phyloP scores from a whole-genome alignment of 2,888 invertebrate genomes.

The Ditula angustiorana region DNA sequence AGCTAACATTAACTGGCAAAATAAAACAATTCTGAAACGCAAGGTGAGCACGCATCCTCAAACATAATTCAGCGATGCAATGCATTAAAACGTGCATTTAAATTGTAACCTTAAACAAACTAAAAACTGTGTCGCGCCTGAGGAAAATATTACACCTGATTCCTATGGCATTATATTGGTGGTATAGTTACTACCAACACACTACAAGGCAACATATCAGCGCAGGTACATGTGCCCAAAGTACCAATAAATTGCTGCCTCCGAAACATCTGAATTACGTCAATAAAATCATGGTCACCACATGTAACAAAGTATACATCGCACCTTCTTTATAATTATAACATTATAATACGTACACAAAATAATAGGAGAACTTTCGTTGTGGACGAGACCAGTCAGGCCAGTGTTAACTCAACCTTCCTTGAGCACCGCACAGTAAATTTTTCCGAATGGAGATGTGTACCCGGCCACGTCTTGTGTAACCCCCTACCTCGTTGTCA shows the following conservation, averaged over 20 bases:
- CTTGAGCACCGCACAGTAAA: constrained; percentile 14
- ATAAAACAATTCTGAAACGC: background rate
- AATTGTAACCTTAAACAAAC: background rate
- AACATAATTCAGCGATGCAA: background rate
- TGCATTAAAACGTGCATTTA: background rate
- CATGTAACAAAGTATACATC: background rate
- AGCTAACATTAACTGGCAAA: no score
- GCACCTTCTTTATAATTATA: background rate
- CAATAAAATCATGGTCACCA: constrained; percentile 10
- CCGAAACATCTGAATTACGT: constrained; percentile 3
- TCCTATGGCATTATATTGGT: no score
- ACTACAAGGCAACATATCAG: constrained; percentile 2
- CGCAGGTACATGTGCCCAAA: background rate
- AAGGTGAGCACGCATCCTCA: background rate
- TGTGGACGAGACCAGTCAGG: background rate
- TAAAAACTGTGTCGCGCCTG: no score
- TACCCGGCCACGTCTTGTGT: constrained; percentile 45
- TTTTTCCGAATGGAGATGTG: constrained; percentile 8
- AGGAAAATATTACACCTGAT: no score
- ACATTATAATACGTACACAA: constrained; percentile 16
- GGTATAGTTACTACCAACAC: background rate
- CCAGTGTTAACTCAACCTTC: background rate
- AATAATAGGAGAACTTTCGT: background rate
- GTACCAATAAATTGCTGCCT: constrained; percentile 2
- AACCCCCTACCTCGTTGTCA: constrained; percentile 60